phyloP scores from a whole-genome alignment of 1,140 invertebrate genomes.

The Augochlora pura region DNA sequence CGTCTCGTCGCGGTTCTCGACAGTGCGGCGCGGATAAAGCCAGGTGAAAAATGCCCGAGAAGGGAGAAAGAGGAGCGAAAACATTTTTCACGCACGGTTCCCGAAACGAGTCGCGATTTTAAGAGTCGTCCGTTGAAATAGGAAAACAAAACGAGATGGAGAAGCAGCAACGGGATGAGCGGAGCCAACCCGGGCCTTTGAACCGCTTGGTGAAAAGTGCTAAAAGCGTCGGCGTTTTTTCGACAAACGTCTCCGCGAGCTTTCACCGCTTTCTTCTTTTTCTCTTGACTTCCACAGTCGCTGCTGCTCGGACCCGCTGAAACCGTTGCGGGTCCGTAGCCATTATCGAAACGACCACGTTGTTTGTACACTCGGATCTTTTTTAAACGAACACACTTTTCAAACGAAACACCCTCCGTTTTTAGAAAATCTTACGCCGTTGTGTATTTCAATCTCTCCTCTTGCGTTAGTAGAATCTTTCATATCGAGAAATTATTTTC shows the following conservation, averaged over 20 bases:
- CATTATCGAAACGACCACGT: slow-evolving; percentile 38
- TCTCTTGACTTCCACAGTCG: slow-evolving; percentile 32
- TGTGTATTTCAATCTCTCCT: no score
- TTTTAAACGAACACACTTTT: no score
- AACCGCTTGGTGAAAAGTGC: slow-evolving; percentile 46
- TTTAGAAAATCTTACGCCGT: no score
- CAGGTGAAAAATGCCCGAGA: no score
- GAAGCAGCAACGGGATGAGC: background rate
- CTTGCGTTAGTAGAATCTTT: no score
- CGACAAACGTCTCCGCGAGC: slow-evolving; percentile 54
- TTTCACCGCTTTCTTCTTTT: slow-evolving; percentile 43
- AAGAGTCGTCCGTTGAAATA: slow-evolving; percentile 38
- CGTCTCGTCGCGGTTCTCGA: slow-evolving; percentile 41
- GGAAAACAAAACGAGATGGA: background rate
- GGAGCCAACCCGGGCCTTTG: slow-evolving; percentile 49
- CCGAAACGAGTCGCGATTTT: slow-evolving; percentile 32
- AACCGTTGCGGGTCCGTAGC: slow-evolving; percentile 8
- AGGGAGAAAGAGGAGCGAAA: slow-evolving; percentile 3
- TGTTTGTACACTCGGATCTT: slow-evolving; percentile 13
- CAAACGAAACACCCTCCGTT: no score
- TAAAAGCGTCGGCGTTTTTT: slow-evolving; percentile 65
- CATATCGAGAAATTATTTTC: no score
- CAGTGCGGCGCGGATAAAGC: slow-evolving; percentile 27
- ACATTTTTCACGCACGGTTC: slow-evolving; percentile 33
- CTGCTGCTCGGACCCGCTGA: slow-evolving; percentile 1